phyloP scores from a whole-genome alignment of 1,140 invertebrate genomes.

The Heliothis subflexa region DNA sequence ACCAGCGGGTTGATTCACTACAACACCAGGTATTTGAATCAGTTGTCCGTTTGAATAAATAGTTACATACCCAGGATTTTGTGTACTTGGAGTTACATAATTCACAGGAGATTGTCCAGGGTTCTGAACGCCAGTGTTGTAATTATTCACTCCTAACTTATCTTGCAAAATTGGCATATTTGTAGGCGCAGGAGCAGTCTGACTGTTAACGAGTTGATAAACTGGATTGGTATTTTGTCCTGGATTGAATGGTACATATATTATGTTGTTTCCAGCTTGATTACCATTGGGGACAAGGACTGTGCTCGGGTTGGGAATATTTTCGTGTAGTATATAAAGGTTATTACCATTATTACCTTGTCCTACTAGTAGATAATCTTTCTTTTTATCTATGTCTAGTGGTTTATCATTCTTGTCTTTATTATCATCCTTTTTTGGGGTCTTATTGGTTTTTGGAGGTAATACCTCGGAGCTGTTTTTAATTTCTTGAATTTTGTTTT shows the following conservation, averaged over 20 bases:
- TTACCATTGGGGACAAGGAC: not conserved
- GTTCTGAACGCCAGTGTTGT: not conserved
- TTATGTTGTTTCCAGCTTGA: conserved; percentile 11
- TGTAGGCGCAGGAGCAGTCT: not conserved
- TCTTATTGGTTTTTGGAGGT: conserved; percentile 22
- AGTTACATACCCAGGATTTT: not conserved
- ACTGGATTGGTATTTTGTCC: not conserved
- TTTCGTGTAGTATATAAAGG: conserved; percentile 33
- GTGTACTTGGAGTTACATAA: not conserved
- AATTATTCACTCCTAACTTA: not conserved
- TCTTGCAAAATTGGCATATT: conserved; percentile 6
- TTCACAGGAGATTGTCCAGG: not conserved
- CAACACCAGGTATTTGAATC: conserved; percentile 24
- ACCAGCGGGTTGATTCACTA: not conserved
- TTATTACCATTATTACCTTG: conserved; percentile 25
- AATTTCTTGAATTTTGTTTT: not conserved
- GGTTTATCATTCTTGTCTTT: not conserved
- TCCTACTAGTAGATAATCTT: conserved; percentile 27
- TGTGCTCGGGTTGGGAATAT: not conserved
- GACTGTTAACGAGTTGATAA: conserved; percentile 1
- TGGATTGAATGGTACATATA: conserved; percentile 1
- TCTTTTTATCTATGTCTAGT: not conserved
- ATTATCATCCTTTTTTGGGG: not conserved
- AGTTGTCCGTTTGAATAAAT: conserved; percentile 30
- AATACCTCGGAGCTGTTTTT: not conserved